A percentile compares a stretch with the other conserved stretches of the same genome.
Evolutionary conservation across 2,113 vertebrate genomes (phyloP).

Genomic region (Epinephelus cyanopodus): DNA sequence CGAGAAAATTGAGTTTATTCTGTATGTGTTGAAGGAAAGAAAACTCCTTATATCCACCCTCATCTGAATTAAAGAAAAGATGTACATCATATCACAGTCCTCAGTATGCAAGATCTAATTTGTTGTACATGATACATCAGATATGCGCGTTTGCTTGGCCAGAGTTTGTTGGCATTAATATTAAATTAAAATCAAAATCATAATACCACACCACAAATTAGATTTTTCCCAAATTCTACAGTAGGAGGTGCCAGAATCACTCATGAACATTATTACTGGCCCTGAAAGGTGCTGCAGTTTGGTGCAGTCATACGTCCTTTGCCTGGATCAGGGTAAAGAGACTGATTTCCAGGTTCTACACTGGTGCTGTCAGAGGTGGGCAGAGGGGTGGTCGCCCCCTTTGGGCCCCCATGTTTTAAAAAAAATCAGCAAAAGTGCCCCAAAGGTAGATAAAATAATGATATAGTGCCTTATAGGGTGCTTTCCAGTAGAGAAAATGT

Average conservation of each 20-base stretch:
- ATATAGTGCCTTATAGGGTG: too few relatives aligned
- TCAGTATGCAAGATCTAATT: neutral
- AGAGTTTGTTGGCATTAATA: neutral
- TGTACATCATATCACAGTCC: neutral
- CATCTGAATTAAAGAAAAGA: neutral
- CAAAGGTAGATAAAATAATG: too few relatives aligned
- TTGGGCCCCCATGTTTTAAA: too few relatives aligned
- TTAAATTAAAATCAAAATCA: too few relatives aligned
- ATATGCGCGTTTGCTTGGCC: neutral
- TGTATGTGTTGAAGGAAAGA: neutral
- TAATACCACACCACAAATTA: neutral
- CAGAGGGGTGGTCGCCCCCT: too few relatives aligned
- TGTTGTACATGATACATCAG: neutral
- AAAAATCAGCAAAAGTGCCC: too few relatives aligned
- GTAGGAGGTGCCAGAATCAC: neutral
- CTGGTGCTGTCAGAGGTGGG: too few relatives aligned
- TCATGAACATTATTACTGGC: neutral
- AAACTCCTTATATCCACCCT: neutral
- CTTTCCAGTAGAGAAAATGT: too few relatives aligned
- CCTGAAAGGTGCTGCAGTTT: neutral
- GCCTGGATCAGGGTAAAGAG: neutral
- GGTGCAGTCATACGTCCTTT: neutral
- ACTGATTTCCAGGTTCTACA: neutral
- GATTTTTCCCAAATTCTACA: neutral
- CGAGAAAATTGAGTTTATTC: neutral